phyloP scores from a whole-genome alignment of 2,888 invertebrate species.

The Dione juno region DNA sequence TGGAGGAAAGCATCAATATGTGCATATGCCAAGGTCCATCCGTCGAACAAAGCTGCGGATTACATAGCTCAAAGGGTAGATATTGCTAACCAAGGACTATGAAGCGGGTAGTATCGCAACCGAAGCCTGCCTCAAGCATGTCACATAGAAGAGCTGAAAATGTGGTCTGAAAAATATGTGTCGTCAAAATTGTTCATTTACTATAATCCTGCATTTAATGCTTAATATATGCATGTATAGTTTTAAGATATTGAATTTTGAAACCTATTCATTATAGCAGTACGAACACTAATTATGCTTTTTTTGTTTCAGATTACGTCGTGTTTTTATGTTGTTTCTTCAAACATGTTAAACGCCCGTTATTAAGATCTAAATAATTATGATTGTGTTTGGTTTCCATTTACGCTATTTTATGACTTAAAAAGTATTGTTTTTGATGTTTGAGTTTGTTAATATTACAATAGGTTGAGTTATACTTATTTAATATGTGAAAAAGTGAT shows the following conservation, averaged over 20 bases:
- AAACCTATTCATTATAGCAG: not conserved
- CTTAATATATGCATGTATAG: too few relatives aligned
- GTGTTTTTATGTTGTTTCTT: slow-evolving; percentile 10
- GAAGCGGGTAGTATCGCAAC: not conserved
- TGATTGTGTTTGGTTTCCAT: slow-evolving; percentile 11
- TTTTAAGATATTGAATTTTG: not conserved
- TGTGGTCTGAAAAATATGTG: too few relatives aligned
- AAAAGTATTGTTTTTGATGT: slow-evolving; percentile 17
- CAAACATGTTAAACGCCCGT: slow-evolving; percentile 6
- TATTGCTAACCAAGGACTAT: slow-evolving; percentile 1
- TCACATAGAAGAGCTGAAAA: too few relatives aligned
- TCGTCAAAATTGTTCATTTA: too few relatives aligned
- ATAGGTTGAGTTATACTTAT: slow-evolving; percentile 2
- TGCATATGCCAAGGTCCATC: not conserved
- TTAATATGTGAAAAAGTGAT: slow-evolving; percentile 31
- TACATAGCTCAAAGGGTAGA: slow-evolving; percentile 2
- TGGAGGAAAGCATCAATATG: not conserved
- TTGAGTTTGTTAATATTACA: not conserved
- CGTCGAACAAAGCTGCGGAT: not conserved
- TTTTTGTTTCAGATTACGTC: slow-evolving; percentile 51
- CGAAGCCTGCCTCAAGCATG: too few relatives aligned
- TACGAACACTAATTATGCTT: slow-evolving; percentile 23
- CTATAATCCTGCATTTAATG: too few relatives aligned
- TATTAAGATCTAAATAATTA: slow-evolving; percentile 12
- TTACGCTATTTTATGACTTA: slow-evolving; percentile 22